phyloP scores from a whole-genome alignment of 2,113 vertebrate genomes.

The Cyanocitta stelleri region DNA sequence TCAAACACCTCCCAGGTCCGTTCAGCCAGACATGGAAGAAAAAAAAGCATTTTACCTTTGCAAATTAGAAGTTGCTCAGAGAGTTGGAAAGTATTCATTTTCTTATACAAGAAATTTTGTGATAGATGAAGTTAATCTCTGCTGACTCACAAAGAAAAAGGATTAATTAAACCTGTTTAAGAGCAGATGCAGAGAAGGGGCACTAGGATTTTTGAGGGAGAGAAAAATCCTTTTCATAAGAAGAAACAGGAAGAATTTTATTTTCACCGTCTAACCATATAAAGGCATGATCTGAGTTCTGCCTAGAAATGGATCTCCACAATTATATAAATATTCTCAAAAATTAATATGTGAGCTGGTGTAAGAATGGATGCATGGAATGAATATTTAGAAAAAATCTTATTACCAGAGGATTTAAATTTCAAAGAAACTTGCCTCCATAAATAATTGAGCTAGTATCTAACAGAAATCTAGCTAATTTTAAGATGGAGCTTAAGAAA shows the following conservation, averaged over 20 bases:
- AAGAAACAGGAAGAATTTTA: not conserved
- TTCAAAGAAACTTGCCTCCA: not conserved
- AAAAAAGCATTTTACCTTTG: not conserved
- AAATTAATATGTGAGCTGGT: not conserved
- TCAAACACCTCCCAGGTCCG: rapidly evolving
- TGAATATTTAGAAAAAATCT: not conserved
- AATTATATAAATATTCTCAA: not conserved
- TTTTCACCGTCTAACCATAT: not conserved
- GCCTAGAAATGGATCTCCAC: not conserved
- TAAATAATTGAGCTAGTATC: not conserved
- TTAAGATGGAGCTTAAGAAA: not conserved
- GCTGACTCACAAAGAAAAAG: not conserved
- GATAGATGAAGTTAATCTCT: not conserved
- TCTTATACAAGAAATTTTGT: not conserved
- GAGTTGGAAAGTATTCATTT: not conserved
- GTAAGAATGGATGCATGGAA: not conserved
- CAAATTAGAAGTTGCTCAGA: not conserved
- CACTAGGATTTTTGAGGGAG: not conserved
- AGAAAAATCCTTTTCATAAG: not conserved
- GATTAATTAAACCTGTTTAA: not conserved
- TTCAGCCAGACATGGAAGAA: not conserved
- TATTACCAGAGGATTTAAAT: not conserved
- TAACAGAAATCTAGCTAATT: not conserved
- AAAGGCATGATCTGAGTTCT: not conserved
- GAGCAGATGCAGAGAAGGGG: not conserved